Conservation (phyloP, 2,888 invertebrate genomes). For the Ryuthela nishihirai region DNA sequence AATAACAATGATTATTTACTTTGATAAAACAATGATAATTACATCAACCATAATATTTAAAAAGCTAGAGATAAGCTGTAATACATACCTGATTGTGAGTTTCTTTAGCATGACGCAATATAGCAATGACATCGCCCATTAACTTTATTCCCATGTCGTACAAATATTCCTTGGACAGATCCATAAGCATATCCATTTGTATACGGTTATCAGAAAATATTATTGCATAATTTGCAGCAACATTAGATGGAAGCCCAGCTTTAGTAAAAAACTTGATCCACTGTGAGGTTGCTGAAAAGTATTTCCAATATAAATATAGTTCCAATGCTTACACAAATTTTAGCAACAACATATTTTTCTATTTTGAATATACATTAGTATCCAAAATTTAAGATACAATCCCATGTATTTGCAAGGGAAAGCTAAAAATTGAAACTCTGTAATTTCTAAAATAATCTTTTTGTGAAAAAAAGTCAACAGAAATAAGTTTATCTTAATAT, state of each 20-base stretch:
- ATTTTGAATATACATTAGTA: no score
- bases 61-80: background rate
- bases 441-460: no score
- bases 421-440: no score
- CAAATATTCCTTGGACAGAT: conserved; percentile 79
- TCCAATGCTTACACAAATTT: no score
- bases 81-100: conserved; percentile 42
- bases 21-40: background rate
- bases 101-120: conserved; percentile 61
- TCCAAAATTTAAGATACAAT: no score
- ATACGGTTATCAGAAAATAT: conserved; percentile 84
- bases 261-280: conserved; percentile 86
- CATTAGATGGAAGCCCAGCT: conserved; percentile 74
- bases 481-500: no score
- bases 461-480: no score
- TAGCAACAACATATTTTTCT: no score
- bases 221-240: conserved; percentile 76
- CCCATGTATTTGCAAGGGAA: no score
- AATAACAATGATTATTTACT: background rate
- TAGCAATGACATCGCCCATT: conserved; percentile 64
- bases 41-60: background rate
- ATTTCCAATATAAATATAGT: no score
- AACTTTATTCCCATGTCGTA: conserved; percentile 79
- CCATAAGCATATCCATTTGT: conserved; percentile 76
- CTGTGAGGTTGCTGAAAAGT: conserved; percentile 50